Evolutionary conservation across 2,797 vertebrate species (phyloP), one percentile per base, ranked within the genome.

Genomic region (Megalops cyprinoides): DNA sequence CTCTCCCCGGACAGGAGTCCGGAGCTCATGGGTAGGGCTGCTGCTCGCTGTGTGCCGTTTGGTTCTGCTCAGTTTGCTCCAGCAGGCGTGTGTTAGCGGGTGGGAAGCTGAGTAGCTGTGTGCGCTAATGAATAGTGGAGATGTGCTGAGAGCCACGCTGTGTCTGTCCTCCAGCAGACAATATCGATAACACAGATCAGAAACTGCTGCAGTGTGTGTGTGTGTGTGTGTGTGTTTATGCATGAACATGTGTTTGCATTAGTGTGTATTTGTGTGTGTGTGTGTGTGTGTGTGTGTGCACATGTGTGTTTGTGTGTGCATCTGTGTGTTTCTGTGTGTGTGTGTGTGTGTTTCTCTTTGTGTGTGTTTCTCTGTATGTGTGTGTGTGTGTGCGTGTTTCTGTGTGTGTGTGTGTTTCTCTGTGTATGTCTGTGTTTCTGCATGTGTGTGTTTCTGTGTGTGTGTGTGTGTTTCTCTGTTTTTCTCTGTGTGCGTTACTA

Each of bases 11-110:
- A n/a, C 12, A 18, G 67, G 2, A 79, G 60, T 28, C 44, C 78
- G 51, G 56, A 39, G 20, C 69, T 51, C 8, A 82, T 67, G 81
- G 81, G 81, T 82, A 82, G 60, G 81, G 42, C 34, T 56, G 15
- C 48, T 1, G 6, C 39, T 42, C 46, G 37, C 39, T 78, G 49
- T 23, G 39, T 42, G 15, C 6, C 39, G 6, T n/a, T 4, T 10
- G 34, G 10, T 20, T 25, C 20, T 42, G 37, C 9, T 12, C 15
- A 23, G 34, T 39, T 48, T 0, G 42, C 15, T 34, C 3, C 44
- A 74, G 39, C 46, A 23, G 46, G 5, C n/a, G 39, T 3, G 18
- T 51, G 48, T 46, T 20, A 4, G 20, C 4, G 48, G n/a, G 28
- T 55, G 31, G 7, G n/a, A n/a, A 10, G n/a, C 37, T 10, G 20